Conservation (phyloP, 2,113 vertebrate genomes). For the Oncorhynchus masou region DNA sequence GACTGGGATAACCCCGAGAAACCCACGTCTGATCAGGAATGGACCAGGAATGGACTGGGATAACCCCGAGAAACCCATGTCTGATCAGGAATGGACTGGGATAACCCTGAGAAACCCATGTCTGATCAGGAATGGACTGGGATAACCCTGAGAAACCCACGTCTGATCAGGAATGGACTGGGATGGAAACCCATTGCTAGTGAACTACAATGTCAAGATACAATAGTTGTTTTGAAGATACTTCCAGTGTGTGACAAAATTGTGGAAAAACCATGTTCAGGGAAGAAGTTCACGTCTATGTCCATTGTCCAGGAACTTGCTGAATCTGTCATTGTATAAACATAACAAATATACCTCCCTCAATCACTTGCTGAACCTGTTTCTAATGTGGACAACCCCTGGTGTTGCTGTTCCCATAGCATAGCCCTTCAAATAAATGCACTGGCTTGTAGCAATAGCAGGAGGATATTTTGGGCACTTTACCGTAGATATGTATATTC, state of each 20-base stretch:
- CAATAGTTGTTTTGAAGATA: conserved; percentile 46
- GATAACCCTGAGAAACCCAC: not conserved
- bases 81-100: not conserved
- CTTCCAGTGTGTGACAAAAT: conserved; percentile 32
- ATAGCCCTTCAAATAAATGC: conserved; percentile 31
- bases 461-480: conserved; percentile 32
- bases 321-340: conserved; percentile 2
- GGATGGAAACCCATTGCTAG: conserved; percentile 1
- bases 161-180: not conserved
- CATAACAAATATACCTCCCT: conserved; percentile 18
- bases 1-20: not conserved
- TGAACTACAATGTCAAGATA: conserved; percentile 22
- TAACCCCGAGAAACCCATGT: not conserved
- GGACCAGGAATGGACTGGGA: not conserved
- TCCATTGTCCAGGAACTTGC: not conserved
- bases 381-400: not conserved
- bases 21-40: not conserved
- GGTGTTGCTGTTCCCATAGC: conserved; percentile 50
- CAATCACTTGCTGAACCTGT: not conserved
- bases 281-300: not conserved
- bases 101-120: not conserved
- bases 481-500: conserved; percentile 41
- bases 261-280: not conserved
- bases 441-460: conserved; percentile 47
- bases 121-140: not conserved